Base-by-base conservation (phyloP, 2,888 invertebrate species). In the Mesochorus sp. region DNA sequence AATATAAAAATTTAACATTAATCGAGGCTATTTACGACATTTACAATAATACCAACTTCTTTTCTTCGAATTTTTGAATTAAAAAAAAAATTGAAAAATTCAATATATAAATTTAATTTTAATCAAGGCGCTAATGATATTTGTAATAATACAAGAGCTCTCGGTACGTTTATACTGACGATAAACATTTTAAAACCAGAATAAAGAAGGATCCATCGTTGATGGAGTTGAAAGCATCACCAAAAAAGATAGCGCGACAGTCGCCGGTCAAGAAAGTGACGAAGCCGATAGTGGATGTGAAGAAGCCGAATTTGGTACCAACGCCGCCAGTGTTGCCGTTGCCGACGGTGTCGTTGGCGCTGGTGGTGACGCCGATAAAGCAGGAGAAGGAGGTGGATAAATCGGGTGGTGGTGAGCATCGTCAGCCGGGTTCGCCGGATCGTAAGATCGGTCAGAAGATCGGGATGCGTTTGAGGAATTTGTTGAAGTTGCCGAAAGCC, bases 401-500 rank as follows among this genome's bases (percentile, higher is more conserved):
- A 80, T 86, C 79, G 70, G 10, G 81, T n/a, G n/a, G n/a, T n/a
- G n/a, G n/a, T n/a, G n/a, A n/a, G n/a, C n/a, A n/a, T n/a, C n/a
- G n/a, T 21, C 88, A 89, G 80, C 86, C 88, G 28, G 85, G 92
- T 31, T 93, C 95, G 14, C 95, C 96, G 14, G 97, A 98, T 90
- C 94, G 96, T 76, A 96, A 95, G 89, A 94, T 96, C 83, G 97
- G 98, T 0, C 98, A 98, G 87, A 94, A 96, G 85, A 97, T 98
- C 84, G 98, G 98, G 1, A 94, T 97, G 92, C 93, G 97, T 81
- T 92, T 98, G 75, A 93, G 97, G 81, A 99, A 99, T 92, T 93
- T 99, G 28, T 92, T 99, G 2, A 99, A 99, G 92, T 92, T 99
- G 81, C 99, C 99, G 0, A 99, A 99, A 92, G 99, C 99, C 2